These are phyloP conservation scores for Chrysopa pallens DNA, from an alignment of 1,140 invertebrate species.

Conservation along the genomic window DNA sequence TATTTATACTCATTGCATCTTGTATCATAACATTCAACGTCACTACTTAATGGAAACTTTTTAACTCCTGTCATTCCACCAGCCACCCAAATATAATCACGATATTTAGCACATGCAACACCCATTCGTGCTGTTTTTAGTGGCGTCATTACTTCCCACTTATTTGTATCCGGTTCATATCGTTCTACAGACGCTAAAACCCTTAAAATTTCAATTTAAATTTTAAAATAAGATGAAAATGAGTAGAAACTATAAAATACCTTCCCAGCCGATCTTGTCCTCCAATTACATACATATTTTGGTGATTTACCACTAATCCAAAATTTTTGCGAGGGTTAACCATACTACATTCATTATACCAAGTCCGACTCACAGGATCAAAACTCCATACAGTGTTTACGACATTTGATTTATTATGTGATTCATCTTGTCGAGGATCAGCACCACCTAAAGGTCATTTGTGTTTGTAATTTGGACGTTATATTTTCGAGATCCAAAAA, in stretches of 20 bases:
- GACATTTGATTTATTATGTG: slow-evolving; percentile 26
- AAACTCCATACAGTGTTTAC: slow-evolving; percentile 41
- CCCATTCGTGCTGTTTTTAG: slow-evolving; percentile 34
- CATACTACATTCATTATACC: slow-evolving; percentile 34
- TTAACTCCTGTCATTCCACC: slow-evolving; percentile 38
- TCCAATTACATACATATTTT: slow-evolving; percentile 37
- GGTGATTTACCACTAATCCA: slow-evolving; percentile 31
- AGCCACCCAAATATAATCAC: slow-evolving; percentile 42
- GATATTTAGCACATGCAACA: slow-evolving; percentile 31
- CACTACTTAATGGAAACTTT: slow-evolving; percentile 27
- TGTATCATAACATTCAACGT: slow-evolving; percentile 40
- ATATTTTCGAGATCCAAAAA: no score
- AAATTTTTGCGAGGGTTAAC: slow-evolving; percentile 35
- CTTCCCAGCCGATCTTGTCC: slow-evolving; percentile 37
- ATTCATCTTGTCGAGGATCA: slow-evolving; percentile 28
- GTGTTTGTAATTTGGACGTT: no score
- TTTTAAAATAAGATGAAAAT: neutral
- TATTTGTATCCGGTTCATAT: slow-evolving; percentile 29
- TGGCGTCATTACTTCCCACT: slow-evolving; percentile 31
- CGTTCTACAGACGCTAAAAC: slow-evolving; percentile 35
- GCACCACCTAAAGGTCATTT: no score
- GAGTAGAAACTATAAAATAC: slow-evolving; percentile 13
- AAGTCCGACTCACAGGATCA: slow-evolving; percentile 32
- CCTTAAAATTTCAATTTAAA: slow-evolving; percentile 12
- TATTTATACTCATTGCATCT: slow-evolving; percentile 29